Conservation (phyloP, 2,888 invertebrate species). For the Phyllotreta cruciferae region DNA sequence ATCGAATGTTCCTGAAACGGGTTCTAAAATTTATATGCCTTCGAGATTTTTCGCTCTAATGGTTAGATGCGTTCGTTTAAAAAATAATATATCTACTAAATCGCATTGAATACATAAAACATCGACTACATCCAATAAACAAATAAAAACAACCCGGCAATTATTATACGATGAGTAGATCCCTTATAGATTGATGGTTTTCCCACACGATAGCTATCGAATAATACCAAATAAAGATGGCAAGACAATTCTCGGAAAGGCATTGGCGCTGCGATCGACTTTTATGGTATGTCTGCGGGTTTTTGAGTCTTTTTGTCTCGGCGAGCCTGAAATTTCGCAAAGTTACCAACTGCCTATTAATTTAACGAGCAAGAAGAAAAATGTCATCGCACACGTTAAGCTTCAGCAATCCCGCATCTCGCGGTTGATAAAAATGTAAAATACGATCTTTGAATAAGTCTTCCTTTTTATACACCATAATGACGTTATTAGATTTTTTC, state of each 20-base stretch:
- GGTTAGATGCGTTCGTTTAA: background rate
- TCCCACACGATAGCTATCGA: constrained; percentile 59
- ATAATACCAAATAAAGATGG: constrained; percentile 58
- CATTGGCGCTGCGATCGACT: constrained; percentile 49
- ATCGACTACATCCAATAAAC: constrained; percentile 37
- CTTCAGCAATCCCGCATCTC: background rate
- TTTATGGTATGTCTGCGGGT: constrained; percentile 55
- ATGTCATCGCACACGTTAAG: constrained; percentile 25
- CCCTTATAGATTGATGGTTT: constrained; percentile 49
- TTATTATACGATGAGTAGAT: constrained; percentile 39
- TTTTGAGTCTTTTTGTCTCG: constrained; percentile 38
- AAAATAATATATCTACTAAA: constrained; percentile 21
- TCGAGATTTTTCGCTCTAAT: background rate
- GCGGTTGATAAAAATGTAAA: no score
- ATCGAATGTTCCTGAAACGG: background rate
- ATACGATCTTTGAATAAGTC: no score
- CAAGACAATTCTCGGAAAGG: constrained; percentile 50
- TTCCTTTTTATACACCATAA: no score
- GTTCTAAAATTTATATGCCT: background rate
- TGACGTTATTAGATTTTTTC: no score
- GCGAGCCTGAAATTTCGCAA: constrained; percentile 40
- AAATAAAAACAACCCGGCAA: constrained; percentile 36
- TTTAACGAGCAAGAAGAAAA: constrained; percentile 35
- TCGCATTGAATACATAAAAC: constrained; percentile 30
- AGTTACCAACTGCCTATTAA: constrained; percentile 31